phyloP scores from a whole-genome alignment of 2,888 invertebrate species.

The Noctua pronuba region DNA sequence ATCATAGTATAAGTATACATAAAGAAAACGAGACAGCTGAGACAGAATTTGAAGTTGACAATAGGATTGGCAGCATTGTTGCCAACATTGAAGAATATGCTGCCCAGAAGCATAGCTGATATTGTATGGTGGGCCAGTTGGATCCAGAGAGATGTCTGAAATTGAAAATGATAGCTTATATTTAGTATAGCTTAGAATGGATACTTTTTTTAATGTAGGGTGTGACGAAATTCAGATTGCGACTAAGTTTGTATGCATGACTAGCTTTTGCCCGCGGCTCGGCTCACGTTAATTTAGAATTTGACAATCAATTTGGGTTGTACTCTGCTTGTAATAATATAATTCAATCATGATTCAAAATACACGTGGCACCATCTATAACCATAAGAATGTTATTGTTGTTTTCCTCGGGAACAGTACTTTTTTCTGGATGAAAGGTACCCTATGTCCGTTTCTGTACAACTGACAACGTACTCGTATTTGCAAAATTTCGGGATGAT shows the following conservation, averaged over 20 bases:
- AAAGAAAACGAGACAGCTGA: constrained; percentile 91
- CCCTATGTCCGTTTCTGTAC: too few species aligned
- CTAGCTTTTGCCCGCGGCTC: too few species aligned
- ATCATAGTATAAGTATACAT: constrained; percentile 92
- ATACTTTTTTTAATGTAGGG: neutral
- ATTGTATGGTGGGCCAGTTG: constrained; percentile 90
- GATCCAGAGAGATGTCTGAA: constrained; percentile 88
- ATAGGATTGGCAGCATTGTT: constrained; percentile 89
- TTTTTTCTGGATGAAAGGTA: too few species aligned
- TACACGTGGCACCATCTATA: too few species aligned
- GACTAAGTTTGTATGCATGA: neutral
- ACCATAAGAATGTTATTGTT: too few species aligned
- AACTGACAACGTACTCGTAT: too few species aligned
- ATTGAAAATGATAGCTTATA: constrained; percentile 28
- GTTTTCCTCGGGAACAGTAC: too few species aligned
- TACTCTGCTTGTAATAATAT: too few species aligned
- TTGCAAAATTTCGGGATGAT: too few species aligned
- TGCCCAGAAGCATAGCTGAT: constrained; percentile 89
- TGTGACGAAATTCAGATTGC: neutral
- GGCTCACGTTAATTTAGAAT: too few species aligned
- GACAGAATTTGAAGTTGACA: constrained; percentile 91
- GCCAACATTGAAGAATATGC: constrained; percentile 90
- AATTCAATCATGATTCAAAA: too few species aligned
- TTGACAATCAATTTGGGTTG: too few species aligned
- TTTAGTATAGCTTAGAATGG: neutral